Conservation (phyloP, 2,113 vertebrate species). For the Astatoreochromis straeleni region DNA sequence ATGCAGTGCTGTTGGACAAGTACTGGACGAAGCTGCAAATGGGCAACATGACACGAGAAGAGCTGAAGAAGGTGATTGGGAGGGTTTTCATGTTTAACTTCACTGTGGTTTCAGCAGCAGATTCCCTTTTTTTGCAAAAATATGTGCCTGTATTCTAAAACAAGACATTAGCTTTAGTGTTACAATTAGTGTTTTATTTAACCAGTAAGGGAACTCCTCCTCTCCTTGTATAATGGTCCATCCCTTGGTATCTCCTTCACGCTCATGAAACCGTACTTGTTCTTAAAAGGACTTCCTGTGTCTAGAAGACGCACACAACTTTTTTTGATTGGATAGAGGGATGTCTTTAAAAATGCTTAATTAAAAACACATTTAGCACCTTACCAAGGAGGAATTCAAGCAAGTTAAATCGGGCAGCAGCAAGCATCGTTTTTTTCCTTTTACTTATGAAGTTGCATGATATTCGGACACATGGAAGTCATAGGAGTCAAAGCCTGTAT, state of each 20-base stretch:
- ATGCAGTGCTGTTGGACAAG: conserved; percentile 87
- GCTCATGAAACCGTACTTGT: not conserved
- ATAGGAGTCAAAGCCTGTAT: not conserved
- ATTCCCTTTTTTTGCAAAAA: not conserved
- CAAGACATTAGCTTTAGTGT: not conserved
- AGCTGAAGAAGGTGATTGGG: conserved; percentile 83
- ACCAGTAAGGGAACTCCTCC: not conserved
- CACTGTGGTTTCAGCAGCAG: not conserved
- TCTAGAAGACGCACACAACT: not conserved
- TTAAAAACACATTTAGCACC: not conserved
- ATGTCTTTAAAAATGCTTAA: not conserved
- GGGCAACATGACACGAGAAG: conserved; percentile 81
- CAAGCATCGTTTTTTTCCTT: not conserved
- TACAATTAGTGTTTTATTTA: not conserved
- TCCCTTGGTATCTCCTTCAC: not conserved
- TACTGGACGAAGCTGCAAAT: conserved; percentile 91
- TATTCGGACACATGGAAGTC: not conserved
- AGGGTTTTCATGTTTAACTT: not conserved
- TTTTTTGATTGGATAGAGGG: not conserved
- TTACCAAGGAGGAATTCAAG: not conserved
- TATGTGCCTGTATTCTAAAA: not conserved
- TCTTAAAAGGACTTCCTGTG: not conserved
- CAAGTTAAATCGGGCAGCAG: not conserved
- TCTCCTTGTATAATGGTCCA: not conserved
- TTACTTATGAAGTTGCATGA: not conserved